phyloP scores from a whole-genome alignment of 2,888 invertebrate genomes.

The Panopea generosa region DNA sequence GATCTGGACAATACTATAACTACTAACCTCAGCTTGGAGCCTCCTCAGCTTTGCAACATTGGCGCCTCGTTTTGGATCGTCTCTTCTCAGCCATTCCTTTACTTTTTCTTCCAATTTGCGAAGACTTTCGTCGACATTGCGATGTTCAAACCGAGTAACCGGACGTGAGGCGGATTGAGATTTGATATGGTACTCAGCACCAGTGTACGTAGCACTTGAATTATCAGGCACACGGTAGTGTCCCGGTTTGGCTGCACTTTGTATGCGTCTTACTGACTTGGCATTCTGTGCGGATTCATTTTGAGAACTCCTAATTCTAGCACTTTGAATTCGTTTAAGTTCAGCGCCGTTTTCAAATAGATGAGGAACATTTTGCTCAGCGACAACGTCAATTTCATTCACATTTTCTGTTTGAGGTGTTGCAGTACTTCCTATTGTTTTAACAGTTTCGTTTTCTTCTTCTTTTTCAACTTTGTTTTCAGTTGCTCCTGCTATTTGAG shows the following conservation, averaged over 20 bases:
- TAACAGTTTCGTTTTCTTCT: conserved; percentile 1
- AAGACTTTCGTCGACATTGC: conserved; percentile 73
- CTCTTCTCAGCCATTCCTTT: conserved; percentile 75
- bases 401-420: background rate
- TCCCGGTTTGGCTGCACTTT: conserved; percentile 60
- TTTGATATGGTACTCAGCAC: conserved; percentile 20
- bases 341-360: background rate
- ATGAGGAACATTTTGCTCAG: conserved; percentile 30
- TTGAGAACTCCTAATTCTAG: background rate
- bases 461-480: conserved; percentile 48
- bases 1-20: too few relatives aligned
- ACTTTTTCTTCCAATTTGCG: conserved; percentile 76
- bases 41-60: conserved; percentile 74
- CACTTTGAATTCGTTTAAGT: conserved; percentile 8
- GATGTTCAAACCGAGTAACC: conserved; percentile 42
- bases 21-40: conserved; percentile 67
- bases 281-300: conserved; percentile 3
- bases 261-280: conserved; percentile 65
- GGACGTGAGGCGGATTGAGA: conserved; percentile 43
- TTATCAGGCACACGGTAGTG: background rate
- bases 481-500: conserved; percentile 64
- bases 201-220: conserved; percentile 14
- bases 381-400: conserved; percentile 34
- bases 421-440: background rate
- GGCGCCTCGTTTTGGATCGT: conserved; percentile 70